Conservation (phyloP, 2,888 invertebrate genomes). For the Epicampocera succincta region DNA sequence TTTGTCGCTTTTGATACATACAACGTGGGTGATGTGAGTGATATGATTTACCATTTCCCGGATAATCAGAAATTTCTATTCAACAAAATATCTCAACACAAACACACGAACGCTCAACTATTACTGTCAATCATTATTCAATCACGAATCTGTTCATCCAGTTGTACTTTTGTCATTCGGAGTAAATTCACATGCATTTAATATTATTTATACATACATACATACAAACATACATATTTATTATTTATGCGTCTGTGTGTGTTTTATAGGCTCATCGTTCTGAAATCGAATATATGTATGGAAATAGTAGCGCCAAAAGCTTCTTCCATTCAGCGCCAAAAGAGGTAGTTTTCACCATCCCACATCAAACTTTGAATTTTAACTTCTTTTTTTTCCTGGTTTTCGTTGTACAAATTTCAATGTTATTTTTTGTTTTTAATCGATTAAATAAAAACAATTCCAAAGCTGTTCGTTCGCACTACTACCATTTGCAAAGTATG, state of each 20-base stretch:
- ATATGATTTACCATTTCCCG: conserved; percentile 56
- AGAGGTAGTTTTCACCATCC: conserved; percentile 85
- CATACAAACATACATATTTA: too few relatives aligned
- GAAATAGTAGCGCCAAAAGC: conserved; percentile 81
- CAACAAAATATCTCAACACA: conserved; percentile 53
- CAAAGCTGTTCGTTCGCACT: conserved; percentile 51
- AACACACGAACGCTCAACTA: conserved; percentile 22
- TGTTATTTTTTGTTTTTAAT: conserved; percentile 51
- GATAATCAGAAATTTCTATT: conserved; percentile 65
- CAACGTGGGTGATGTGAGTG: conserved; percentile 67
- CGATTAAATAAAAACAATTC: conserved; percentile 40
- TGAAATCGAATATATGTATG: conserved; percentile 95
- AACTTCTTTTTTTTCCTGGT: conserved; percentile 37
- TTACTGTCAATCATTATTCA: conserved; percentile 19
- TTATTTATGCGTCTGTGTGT: conserved; percentile 60
- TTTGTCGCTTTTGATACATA: conserved; percentile 66
- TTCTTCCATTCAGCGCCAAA: conserved; percentile 79
- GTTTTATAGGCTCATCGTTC: conserved; percentile 90
- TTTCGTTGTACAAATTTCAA: conserved; percentile 59
- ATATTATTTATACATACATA: conserved; percentile 31
- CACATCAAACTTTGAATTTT: conserved; percentile 55
- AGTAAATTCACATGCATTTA: conserved; percentile 29
- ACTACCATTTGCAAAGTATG: conserved; percentile 46
- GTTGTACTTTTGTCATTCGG: conserved; percentile 16
- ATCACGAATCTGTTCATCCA: conserved; percentile 28